Base-by-base conservation (phyloP, 2,797 vertebrate genomes). In the Setipinna tenuifilis region DNA sequence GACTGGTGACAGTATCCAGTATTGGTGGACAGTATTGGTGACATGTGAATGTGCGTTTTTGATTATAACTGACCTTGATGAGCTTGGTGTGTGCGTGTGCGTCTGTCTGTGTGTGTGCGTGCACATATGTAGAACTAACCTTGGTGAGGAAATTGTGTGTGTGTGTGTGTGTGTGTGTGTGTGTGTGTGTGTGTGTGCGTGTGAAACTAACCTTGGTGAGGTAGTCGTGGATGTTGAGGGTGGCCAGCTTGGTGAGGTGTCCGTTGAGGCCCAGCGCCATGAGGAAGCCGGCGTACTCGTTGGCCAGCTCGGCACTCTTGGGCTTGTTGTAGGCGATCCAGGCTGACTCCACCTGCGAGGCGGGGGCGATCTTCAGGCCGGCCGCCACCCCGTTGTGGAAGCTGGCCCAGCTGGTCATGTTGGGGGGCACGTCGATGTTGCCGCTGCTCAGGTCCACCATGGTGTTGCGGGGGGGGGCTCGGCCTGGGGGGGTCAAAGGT, bases 311-410 rank as follows among this genome's bases (percentile, higher is more conserved):
- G 0, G 97, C 97, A 23, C 96, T 98, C 93, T 99, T 99, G 84
- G 98, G 98, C 87, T 98, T 99, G 94, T 99, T 99, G 93, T 99
- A 99, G 84, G 98, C 97, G 2, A 99, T 99, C 98, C 98, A 99
- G 2, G 98, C 97, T 0, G 98, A 99, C 90, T 99, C 98, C 35
- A 99, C 98, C 93, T 98, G 97, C 7, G 98, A 99, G 25, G 97
- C 98, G 0, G 98, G 98, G 0, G 98, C 98, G 44, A 99, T 99
- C 94, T 98, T 98, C 59, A 99, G 95, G 14, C 98, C 98, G 0
- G 98, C 98, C 12, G 98, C 97, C 9, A 99, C 98, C 0, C 98
- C 98, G 0, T 99, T 99, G 88, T 99, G 98, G 88, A 99, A 99
- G 91, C 98, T 99, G 71, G 98, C 97, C 98, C 98, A 99, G 91